A percentile compares a stretch with the other conserved stretches of the same genome.
Conservation (phyloP, 2,888 invertebrate genomes). For the Caenorhabditis uteleia region DNA sequence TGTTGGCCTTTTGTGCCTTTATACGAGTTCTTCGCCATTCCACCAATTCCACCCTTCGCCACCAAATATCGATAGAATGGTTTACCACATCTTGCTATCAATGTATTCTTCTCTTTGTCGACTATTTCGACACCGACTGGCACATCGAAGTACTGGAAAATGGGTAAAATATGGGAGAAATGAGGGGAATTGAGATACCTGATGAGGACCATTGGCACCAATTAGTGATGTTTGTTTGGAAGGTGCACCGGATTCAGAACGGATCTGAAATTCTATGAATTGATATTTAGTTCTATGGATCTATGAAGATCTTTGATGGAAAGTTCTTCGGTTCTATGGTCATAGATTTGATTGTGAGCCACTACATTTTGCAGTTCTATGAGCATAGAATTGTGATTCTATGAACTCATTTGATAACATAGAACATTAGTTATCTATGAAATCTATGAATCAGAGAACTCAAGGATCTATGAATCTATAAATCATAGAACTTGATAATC, state of each 20-base stretch:
- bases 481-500: too few species aligned
- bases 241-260: slow-evolving; percentile 30
- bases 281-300: neutral
- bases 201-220: slow-evolving; percentile 28
- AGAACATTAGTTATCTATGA: too few species aligned
- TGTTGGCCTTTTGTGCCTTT: slow-evolving; percentile 51
- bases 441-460: too few species aligned
- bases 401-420: too few species aligned
- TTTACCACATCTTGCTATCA: slow-evolving; percentile 56
- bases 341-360: too few species aligned
- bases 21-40: slow-evolving; percentile 41
- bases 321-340: too few species aligned
- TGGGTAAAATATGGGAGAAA: neutral
- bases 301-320: too few species aligned
- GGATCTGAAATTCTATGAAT: slow-evolving; percentile 16
- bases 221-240: slow-evolving; percentile 31
- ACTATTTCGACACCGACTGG: slow-evolving; percentile 66
- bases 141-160: slow-evolving; percentile 52
- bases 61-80: slow-evolving; percentile 51
- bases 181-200: slow-evolving; percentile 4
- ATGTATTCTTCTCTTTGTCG: slow-evolving; percentile 38
- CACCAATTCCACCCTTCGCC: slow-evolving; percentile 61
- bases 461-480: too few species aligned
- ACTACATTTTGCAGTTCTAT: too few species aligned
- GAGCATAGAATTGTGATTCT: too few species aligned